These are phyloP conservation scores for Anneissia japonica DNA, from an alignment of 35 echinoderm and acorn worm species.

Conservation along the genomic window DNA sequence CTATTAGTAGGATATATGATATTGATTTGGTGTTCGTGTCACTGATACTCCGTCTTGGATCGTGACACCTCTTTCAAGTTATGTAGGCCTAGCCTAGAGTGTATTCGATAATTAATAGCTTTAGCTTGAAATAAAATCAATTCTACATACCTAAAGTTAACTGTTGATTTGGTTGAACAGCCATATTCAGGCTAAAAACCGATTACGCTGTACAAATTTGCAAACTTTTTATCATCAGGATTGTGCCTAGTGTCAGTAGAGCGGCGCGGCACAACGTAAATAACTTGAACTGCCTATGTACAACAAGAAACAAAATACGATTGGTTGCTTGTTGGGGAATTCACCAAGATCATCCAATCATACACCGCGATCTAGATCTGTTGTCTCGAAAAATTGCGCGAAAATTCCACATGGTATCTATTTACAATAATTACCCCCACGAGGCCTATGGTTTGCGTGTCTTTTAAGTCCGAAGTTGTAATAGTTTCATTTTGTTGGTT, in stretches of 20 bases:
- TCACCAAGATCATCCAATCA: background rate
- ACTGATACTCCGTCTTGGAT: too few relatives aligned
- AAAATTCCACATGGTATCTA: background rate
- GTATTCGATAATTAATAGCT: background rate
- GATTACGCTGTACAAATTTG: background rate
- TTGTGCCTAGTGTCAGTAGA: too few relatives aligned
- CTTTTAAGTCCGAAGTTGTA: too few relatives aligned
- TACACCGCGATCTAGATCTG: background rate
- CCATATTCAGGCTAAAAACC: conserved; percentile 21
- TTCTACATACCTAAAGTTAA: conserved; percentile 38
- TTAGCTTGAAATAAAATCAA: background rate
- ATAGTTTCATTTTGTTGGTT: too few relatives aligned
- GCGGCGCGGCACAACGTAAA: background rate
- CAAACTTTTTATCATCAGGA: background rate
- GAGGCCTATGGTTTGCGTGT: too few relatives aligned
- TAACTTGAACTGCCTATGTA: background rate
- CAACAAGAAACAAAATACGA: background rate
- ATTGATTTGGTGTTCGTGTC: too few relatives aligned
- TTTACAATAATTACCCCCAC: background rate
- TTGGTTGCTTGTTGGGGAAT: background rate
- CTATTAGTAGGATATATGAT: too few relatives aligned
- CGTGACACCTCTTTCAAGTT: background rate
- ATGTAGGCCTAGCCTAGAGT: too few relatives aligned
- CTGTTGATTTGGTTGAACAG: conserved; percentile 50
- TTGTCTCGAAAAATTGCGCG: background rate